Conservation (phyloP, 2,113 vertebrate species). For the Pyrgilauda ruficollis region DNA sequence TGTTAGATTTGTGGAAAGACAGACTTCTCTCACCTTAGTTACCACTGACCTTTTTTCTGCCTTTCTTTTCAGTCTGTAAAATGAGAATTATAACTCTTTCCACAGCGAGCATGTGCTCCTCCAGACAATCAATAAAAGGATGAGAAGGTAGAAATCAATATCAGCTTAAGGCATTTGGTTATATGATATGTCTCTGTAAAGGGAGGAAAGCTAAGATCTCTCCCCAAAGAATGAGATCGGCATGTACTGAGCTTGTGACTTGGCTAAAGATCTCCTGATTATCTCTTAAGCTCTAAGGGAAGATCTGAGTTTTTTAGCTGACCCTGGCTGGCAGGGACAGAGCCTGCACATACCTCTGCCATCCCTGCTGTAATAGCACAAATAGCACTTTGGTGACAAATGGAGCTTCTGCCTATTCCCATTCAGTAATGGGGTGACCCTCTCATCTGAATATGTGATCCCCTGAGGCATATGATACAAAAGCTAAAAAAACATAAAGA, state of each 20-base stretch:
- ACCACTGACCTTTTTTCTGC: constrained; percentile 7
- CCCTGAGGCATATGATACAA: background rate
- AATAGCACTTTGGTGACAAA: background rate
- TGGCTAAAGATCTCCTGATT: background rate
- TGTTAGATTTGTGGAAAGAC: background rate
- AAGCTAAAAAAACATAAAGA: background rate
- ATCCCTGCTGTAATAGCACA: background rate
- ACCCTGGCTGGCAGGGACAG: background rate
- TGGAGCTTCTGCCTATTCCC: background rate
- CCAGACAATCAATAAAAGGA: constrained; percentile 10
- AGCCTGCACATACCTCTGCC: background rate
- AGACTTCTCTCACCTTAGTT: background rate
- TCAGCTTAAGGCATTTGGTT: background rate
- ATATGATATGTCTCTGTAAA: background rate
- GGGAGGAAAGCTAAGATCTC: background rate
- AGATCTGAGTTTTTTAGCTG: background rate
- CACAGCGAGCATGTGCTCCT: background rate
- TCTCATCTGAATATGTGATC: background rate
- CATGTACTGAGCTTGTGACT: background rate
- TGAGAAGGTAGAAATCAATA: constrained; percentile 35
- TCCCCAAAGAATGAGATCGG: background rate
- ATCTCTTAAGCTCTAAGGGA: background rate
- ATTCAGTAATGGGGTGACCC: background rate
- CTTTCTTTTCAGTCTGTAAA: constrained; percentile 16
- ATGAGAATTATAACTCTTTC: background rate